Percentiles rank a stretch among this genome's conserved stretches.
phyloP scores from a whole-genome alignment of 2,888 invertebrate species.

The Branchellion lobata region DNA sequence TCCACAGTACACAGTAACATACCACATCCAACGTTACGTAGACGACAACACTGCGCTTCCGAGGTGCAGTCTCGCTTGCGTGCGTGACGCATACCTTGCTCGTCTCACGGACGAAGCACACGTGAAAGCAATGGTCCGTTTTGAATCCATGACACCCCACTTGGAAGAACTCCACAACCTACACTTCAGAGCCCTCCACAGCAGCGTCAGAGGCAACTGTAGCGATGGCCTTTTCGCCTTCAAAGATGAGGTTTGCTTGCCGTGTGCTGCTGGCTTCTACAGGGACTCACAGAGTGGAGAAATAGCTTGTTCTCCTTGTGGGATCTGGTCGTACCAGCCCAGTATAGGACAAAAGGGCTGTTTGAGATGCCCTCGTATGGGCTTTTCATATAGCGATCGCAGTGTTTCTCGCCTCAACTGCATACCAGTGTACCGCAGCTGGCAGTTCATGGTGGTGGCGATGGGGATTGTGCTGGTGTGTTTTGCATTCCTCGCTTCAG shows the following conservation, averaged over 20 bases:
- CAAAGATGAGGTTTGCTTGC: constrained; percentile 31
- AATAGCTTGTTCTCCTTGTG: not conserved
- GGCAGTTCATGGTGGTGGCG: constrained; percentile 26
- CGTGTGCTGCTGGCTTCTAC: constrained; percentile 34
- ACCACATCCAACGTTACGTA: not conserved
- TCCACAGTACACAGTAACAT: not conserved
- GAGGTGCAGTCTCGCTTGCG: constrained; percentile 3
- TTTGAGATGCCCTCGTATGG: constrained; percentile 4
- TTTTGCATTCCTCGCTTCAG: not conserved
- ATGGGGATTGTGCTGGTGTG: not conserved
- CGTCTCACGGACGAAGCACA: not conserved
- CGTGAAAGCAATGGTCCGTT: not conserved
- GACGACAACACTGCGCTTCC: not conserved
- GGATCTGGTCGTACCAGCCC: constrained; percentile 32
- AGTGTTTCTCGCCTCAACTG: constrained; percentile 7
- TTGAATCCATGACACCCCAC: not conserved
- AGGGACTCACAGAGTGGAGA: not conserved
- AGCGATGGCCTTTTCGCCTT: constrained; percentile 11
- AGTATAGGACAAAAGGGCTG: not conserved
- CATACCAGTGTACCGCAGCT: constrained; percentile 10
- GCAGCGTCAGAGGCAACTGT: not conserved
- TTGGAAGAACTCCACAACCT: not conserved
- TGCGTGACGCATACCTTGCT: not conserved
- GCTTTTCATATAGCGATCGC: constrained; percentile 13
- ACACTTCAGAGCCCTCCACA: not conserved